Evolutionary conservation across 2,888 invertebrate species (phyloP), one percentile per base, ranked within the genome.

Genomic region (Sphaerophoria rueppellii): DNA sequence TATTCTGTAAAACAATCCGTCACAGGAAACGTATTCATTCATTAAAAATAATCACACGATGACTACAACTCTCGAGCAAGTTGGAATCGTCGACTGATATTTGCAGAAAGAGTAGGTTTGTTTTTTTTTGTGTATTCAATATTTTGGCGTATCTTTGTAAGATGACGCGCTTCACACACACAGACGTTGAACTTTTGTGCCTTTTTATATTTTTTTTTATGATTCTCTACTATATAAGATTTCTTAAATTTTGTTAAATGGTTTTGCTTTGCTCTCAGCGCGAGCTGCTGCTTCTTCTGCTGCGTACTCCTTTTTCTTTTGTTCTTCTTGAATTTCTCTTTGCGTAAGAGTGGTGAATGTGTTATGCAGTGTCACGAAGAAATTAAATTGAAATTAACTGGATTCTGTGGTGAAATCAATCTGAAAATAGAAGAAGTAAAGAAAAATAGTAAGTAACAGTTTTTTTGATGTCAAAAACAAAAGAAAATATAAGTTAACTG

Each of bases 1-100:
- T 83, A 83, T 79, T 75, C 75, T 83, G 75, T 79, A 79, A 83
- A 79, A 46, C 75, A 46, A 83, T 83, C 75, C 83, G 79, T 79
- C 83, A 75, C 71, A 79, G 79, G 75, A 79, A 83, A 79, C 83
- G 79, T 83, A 79, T 75, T 83, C 83, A 83, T 83, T 83, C 83
- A 83, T 83, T 83, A 83, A 83, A 83, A 77, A 48, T 75, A 75
- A 75, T 74, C 75, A 79, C 79, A 65, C 79, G 79, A 79, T 72
- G 83, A 83, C 83, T 79, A 75, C 83, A 79, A 83, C 83, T 83
- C 24, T 24, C 24, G 48, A 83, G 79, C 40, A 83, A 83, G 79
- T 83, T 83, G 83, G 75, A 79, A 83, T 79, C 79, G 74, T 83
- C 71, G 78, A 55, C 67, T 75, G 70, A 71, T 58, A 67, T 71